Base-by-base conservation (phyloP, 2,797 vertebrate species). In the Bradypodion pumilum region DNA sequence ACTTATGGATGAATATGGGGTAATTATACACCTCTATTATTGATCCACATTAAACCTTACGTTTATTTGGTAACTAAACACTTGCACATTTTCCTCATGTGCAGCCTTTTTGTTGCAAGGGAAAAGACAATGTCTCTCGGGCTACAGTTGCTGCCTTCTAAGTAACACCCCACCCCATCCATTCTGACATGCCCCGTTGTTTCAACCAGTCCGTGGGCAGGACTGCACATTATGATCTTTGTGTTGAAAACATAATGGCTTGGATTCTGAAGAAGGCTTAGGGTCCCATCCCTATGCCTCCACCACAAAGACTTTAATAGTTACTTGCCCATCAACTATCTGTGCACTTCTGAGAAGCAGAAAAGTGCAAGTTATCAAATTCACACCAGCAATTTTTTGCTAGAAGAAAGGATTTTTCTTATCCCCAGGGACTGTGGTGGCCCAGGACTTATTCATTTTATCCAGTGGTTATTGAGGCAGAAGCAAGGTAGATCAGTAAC, bases 1-100 rank as follows among this genome's bases (percentile, higher is more conserved):
- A 37, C 89, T 97, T 88, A 88, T 87, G 69, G 89, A 92, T 69
- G 83, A 63, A 63, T 95, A 76, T 27, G 85, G 73, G 93, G 91
- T 96, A 92, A 95, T 91, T 46, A 42, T 16, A 85, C 60, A 0
- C 0, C 89, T 66, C 59, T 49, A 29, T n/a, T 88, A 79, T 87
- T 86, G 73, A 65, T 63, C 68, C 42, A 37, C 35, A 81, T 9
- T 12, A 32, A 85, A 82, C 23, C 21, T 78, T n/a, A 60, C 16
- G 68, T 19, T 66, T 88, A 35, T 82, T 83, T 82, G 60, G 4
- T 82, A 86, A 88, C 44, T 15, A n/a, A n/a, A n/a, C n/a, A n/a
- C n/a, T n/a, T n/a, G n/a, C n/a, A 52, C 13, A 16, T 37, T 56
- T 80, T 40, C 32, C 21, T 69, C 32, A 56, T 80, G 23, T 80